phyloP scores from a whole-genome alignment of 2,797 vertebrate species.

The Hoplostethus mediterraneus region DNA sequence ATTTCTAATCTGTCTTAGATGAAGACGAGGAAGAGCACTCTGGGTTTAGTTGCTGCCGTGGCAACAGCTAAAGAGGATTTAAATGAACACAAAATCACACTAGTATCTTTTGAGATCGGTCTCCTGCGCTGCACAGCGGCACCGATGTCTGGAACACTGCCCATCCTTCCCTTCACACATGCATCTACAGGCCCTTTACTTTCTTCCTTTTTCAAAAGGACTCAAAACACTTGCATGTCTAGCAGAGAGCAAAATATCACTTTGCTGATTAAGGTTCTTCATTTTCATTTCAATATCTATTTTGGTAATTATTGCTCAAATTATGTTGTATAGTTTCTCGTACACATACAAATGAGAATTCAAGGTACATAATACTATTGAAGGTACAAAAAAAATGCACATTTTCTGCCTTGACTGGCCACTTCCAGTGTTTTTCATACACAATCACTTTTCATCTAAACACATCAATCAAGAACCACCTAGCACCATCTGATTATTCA shows the following conservation, averaged over 20 bases:
- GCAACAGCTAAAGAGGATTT: constrained; percentile 32
- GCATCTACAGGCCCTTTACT: constrained; percentile 29
- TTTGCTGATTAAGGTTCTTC: constrained; percentile 42
- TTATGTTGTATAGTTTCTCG: constrained; percentile 35
- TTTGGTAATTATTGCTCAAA: constrained; percentile 67
- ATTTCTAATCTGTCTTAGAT: not conserved
- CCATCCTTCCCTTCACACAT: constrained; percentile 29
- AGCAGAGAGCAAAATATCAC: constrained; percentile 13
- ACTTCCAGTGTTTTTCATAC: constrained; percentile 7
- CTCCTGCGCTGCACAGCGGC: not conserved
- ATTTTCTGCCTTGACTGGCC: constrained; percentile 12
- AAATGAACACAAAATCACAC: constrained; percentile 6
- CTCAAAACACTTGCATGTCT: constrained; percentile 18
- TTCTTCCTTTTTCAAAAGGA: constrained; percentile 14
- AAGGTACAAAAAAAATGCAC: constrained; percentile 19
- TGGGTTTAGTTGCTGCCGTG: not conserved
- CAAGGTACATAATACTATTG: constrained; percentile 31
- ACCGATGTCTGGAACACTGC: not conserved
- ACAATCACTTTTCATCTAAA: constrained; percentile 10
- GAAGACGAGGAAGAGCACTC: constrained; percentile 21
- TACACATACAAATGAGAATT: constrained; percentile 31
- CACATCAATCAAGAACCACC: constrained; percentile 28
- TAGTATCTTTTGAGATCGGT: constrained; percentile 8
- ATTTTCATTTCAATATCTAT: constrained; percentile 32
- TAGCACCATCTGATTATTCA: constrained; percentile 40